Conservation (phyloP, 2,113 vertebrate genomes). For the Crotalus helleri region DNA sequence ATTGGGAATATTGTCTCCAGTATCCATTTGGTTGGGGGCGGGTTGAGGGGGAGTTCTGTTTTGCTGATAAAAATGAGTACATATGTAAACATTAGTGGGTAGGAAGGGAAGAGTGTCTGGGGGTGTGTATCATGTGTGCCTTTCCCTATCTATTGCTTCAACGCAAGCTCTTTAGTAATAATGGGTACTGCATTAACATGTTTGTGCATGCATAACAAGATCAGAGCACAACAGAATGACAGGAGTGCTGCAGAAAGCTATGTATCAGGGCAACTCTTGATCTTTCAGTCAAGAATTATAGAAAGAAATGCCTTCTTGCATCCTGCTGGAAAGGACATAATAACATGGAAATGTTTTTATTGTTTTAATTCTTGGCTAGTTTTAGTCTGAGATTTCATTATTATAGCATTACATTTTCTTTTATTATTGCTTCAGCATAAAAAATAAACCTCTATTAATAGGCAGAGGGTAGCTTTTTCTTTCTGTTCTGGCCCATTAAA, state of each 20-base stretch:
- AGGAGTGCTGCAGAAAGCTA: slow-evolving; percentile 10
- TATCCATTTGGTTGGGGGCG: slow-evolving; percentile 17
- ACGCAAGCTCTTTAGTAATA: slow-evolving; percentile 39
- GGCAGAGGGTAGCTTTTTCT: slow-evolving; percentile 23
- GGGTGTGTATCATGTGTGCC: slow-evolving; percentile 9
- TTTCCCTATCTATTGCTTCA: slow-evolving; percentile 36
- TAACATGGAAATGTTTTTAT: slow-evolving; percentile 51
- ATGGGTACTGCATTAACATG: slow-evolving; percentile 61
- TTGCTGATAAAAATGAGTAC: slow-evolving; percentile 30
- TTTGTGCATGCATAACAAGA: slow-evolving; percentile 51
- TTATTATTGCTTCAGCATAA: slow-evolving; percentile 46
- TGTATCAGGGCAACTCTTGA: background rate
- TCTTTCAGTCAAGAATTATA: slow-evolving; percentile 14
- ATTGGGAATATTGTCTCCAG: background rate
- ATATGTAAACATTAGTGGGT: slow-evolving; percentile 34
- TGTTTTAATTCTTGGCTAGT: slow-evolving; percentile 45
- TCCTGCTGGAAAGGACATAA: slow-evolving; percentile 24
- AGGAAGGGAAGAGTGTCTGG: slow-evolving; percentile 30
- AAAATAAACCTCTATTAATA: slow-evolving; percentile 34
- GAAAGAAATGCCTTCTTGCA: slow-evolving; percentile 36
- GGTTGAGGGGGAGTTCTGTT: background rate
- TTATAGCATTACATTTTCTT: slow-evolving; percentile 17
- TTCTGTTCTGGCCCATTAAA: slow-evolving; percentile 11
- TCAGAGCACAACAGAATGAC: slow-evolving; percentile 46
- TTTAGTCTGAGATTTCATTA: slow-evolving; percentile 38